Base-by-base conservation (phyloP, 2,888 invertebrate species). In the Eumerus sabulonum region DNA sequence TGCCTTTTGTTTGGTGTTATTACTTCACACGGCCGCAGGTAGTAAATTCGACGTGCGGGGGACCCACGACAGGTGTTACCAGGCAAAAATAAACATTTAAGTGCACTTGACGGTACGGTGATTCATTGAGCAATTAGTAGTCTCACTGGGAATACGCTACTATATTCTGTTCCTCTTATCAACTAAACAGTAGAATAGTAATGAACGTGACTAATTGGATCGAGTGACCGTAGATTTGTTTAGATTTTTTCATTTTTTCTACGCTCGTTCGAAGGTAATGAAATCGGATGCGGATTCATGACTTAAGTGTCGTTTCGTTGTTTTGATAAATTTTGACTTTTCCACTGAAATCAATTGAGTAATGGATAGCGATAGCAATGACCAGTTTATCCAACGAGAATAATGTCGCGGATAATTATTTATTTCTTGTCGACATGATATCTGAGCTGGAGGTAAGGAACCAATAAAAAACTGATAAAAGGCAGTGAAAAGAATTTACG, bases 1-100 rank as follows among this genome's bases (percentile, higher is more conserved):
- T 73, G 67, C 59, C 72, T 63, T 60, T 74, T 79, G 42, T 67
- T 36, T 74, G n/a, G n/a, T 76, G 57, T 59, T 63, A 67, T 70
- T 79, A 74, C 79, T 27, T 27, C 27, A 27, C 27, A 27, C 40
- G n/a, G 40, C n/a, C 9, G 40, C 40, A 4, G 7, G 3, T 7
- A 7, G 3, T 27, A 27, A n/a, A n/a, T n/a, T n/a, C 27, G 27
- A 7, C 27, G 7, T 3, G 36, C 47, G 27, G 38, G 56, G 45
- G 50, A 44, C 27, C 27, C 3, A 27, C 11, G 11, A 44, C 73
- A 68, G 45, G 74, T 60, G 70, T 79, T 79, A 12, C 79, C 79
- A 79, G 79, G n/a, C 7, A 16, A 1, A 19, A 40, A n/a, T 36
- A 14, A 57, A 42, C 27, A 7, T 27, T 4, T 27, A 27, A 27